Base-by-base conservation (phyloP, 2,113 vertebrate species). In the Thunnus thynnus region DNA sequence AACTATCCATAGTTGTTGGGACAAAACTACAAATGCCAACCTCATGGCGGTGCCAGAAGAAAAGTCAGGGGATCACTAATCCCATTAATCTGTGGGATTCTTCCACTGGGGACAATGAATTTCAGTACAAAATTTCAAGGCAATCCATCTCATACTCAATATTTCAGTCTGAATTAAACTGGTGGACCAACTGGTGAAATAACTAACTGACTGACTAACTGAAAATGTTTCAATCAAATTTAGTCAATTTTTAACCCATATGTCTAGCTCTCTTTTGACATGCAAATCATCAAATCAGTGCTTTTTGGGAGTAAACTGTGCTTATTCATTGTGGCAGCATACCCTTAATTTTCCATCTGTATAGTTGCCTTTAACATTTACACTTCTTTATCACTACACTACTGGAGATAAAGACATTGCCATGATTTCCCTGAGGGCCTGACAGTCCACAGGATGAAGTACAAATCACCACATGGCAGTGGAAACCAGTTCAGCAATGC, bases 351-450 rank as follows among this genome's bases (percentile, higher is more conserved):
- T 57, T n/a, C 55, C 41, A 67, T 50, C 44, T 18, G 50, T 72
- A 48, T 3, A 50, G 44, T 22, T 25, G 18, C 16, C 17, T 25
- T 36, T 41, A 41, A 66, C 20, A 51, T 18, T 30, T 47, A 48
- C 13, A 51, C 32, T 65, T 22, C 9, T 76, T 71, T 60, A 22
- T 67, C 66, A 46, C 36, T 27, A 47, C 44, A 73, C 41, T 32
- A 57, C 20, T 13, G 10, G 41, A 72, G 55, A 51, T 62, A 60
- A 41, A 73, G 36, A 41, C 36, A 7, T 22, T 7, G 22, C 12
- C 9, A 11, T 78, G 58, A 88, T 90, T 89, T 80, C 66, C 76
- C 85, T 11, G 6, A 70, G 63, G 83, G 51, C 51, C 57, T 17
- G 13, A 68, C 17, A 70, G 1, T 20, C 25, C 32, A 72, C 13